A percentile compares a stretch with the other conserved stretches of the same genome.
phyloP scores from a whole-genome alignment of 2,797 vertebrate genomes.

The Spheniscus humboldti region DNA sequence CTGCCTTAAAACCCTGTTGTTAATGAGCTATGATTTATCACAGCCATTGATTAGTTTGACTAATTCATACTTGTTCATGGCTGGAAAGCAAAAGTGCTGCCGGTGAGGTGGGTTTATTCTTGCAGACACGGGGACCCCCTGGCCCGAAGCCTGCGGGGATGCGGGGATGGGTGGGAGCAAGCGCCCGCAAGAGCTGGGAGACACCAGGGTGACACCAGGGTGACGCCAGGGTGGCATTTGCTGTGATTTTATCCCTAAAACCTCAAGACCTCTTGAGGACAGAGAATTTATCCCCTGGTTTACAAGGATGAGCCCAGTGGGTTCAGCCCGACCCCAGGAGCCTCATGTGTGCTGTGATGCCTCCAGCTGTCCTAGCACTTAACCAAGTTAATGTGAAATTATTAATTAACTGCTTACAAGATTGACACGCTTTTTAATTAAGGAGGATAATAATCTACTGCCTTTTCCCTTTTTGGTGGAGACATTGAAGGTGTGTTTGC shows the following conservation, averaged over 20 bases:
- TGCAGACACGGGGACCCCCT: rapidly evolving
- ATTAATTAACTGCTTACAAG: slow-evolving; percentile 6
- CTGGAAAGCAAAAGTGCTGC: not conserved
- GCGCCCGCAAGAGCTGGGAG: not conserved
- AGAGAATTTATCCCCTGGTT: not conserved
- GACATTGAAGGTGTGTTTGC: not conserved
- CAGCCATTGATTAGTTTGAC: not conserved
- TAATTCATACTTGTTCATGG: not conserved
- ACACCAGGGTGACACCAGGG: not conserved
- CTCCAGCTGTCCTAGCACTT: not conserved
- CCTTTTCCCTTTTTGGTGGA: not conserved
- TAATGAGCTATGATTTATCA: not conserved
- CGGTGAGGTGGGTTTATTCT: not conserved
- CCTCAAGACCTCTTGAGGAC: not conserved
- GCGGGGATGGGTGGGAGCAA: not conserved
- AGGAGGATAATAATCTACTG: not conserved
- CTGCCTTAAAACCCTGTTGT: not conserved
- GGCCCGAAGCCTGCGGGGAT: no score
- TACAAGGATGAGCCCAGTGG: not conserved
- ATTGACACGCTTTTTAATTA: not conserved
- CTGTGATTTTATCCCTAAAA: not conserved
- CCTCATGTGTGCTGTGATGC: not conserved
- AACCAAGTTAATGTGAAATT: not conserved
- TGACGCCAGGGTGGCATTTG: not conserved
- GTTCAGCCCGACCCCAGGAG: rapidly evolving